Percentiles rank a stretch among this genome's conserved stretches.
Conservation (phyloP, 2,888 invertebrate species). For the Nebria brevicollis region DNA sequence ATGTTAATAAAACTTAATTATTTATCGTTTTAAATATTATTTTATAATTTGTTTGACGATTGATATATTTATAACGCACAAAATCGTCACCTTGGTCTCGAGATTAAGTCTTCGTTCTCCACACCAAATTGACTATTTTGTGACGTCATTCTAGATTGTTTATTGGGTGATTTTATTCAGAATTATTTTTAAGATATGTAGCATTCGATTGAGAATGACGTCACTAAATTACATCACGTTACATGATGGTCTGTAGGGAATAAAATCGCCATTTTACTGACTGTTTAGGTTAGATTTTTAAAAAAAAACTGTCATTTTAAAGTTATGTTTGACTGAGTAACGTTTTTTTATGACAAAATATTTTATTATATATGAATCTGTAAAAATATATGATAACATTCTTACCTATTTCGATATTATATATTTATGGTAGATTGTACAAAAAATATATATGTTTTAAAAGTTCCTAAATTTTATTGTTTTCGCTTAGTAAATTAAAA, state of each 20-base stretch:
- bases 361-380: neutral
- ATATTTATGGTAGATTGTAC: neutral
- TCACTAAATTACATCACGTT: no score
- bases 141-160: no score
- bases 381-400: neutral
- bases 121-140: no score
- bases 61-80: neutral
- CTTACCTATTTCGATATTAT: neutral
- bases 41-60: neutral
- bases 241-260: no score
- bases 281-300: neutral
- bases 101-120: no score
- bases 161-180: no score
- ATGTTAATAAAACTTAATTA: slow-evolving; percentile 60
- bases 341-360: slow-evolving; percentile 1
- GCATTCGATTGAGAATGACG: no score
- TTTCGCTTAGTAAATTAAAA: neutral
- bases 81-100: no score
- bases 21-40: neutral
- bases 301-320: neutral
- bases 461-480: neutral
- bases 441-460: neutral
- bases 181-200: no score
- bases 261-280: neutral
- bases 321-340: slow-evolving; percentile 1